A percentile compares a stretch with the other conserved stretches of the same genome.
Conservation (phyloP, 2,113 vertebrate genomes). For the Rhabdornis inornatus region DNA sequence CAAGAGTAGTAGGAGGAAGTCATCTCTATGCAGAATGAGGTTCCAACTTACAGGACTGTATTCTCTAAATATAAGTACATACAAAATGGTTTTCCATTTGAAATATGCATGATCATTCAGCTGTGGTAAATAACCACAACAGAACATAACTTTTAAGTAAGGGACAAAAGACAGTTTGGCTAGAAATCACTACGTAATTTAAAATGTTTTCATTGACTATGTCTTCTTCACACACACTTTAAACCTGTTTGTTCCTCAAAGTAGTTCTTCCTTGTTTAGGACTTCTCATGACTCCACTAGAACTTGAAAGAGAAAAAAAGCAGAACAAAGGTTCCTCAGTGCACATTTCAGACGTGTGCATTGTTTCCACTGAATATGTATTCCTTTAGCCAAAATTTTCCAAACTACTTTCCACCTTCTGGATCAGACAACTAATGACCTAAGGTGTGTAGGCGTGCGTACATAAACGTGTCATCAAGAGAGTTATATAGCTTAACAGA, state of each 20-base stretch:
- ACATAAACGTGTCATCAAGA: not conserved
- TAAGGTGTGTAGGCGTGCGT: not conserved
- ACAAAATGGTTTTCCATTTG: not conserved
- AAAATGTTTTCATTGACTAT: not conserved
- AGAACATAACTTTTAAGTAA: not conserved
- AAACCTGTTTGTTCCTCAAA: not conserved
- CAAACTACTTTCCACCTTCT: conserved; percentile 11
- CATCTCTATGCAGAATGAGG: not conserved
- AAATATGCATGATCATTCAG: not conserved
- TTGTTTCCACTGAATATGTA: not conserved
- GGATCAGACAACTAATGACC: conserved; percentile 17
- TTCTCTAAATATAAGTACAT: not conserved
- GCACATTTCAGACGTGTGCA: not conserved
- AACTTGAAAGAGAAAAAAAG: not conserved
- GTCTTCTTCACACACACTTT: not conserved
- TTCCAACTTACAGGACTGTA: not conserved
- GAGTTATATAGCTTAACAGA: not conserved
- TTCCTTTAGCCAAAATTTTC: not conserved
- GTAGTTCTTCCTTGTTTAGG: not conserved
- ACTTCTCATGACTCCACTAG: not conserved
- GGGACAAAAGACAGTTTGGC: not conserved
- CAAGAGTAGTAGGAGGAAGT: not conserved
- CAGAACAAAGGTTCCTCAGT: conserved; percentile 27
- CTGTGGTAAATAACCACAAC: not conserved
- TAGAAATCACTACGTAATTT: not conserved